phyloP scores from a whole-genome alignment of 2,888 invertebrate species.

The Nomada fabriciana region DNA sequence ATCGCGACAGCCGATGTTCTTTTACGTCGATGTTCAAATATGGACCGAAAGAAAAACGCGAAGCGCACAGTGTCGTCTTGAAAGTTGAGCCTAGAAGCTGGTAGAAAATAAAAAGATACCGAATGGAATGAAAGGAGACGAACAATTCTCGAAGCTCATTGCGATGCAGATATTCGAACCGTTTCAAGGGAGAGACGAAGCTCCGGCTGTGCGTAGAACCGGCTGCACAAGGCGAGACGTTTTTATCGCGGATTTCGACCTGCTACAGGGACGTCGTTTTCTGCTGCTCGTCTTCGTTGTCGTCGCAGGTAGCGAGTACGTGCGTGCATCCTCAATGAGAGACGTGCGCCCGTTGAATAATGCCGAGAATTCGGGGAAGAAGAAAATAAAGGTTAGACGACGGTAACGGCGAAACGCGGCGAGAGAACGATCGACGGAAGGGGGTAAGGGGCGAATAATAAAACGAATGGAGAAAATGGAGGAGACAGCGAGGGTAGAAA shows the following conservation, averaged over 20 bases:
- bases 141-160: conserved; percentile 46
- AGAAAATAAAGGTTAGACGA: conserved; percentile 64
- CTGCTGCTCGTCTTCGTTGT: conserved; percentile 45
- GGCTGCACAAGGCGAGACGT: conserved; percentile 58
- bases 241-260: conserved; percentile 68
- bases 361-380: conserved; percentile 75
- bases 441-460: conserved; percentile 63
- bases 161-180: conserved; percentile 62
- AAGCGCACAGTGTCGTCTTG: conserved; percentile 13
- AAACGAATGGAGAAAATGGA: conserved; percentile 62
- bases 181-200: conserved; percentile 32
- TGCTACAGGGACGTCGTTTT: conserved; percentile 38
- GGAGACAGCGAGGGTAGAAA: conserved; percentile 5
- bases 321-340: conserved; percentile 74
- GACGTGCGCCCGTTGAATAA: conserved; percentile 76
- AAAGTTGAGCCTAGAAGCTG: conserved; percentile 3
- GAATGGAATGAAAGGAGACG: conserved; percentile 9
- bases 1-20: not conserved
- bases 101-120: not conserved
- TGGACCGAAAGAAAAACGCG: not conserved
- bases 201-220: conserved; percentile 44
- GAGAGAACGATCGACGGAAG: conserved; percentile 43
- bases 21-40: not conserved
- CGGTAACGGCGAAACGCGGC: conserved; percentile 40
- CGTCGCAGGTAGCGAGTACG: conserved; percentile 68